Percentiles rank a stretch among this genome's conserved stretches.
Conservation (phyloP, 2,797 vertebrate species). For the Danionella dracula region DNA sequence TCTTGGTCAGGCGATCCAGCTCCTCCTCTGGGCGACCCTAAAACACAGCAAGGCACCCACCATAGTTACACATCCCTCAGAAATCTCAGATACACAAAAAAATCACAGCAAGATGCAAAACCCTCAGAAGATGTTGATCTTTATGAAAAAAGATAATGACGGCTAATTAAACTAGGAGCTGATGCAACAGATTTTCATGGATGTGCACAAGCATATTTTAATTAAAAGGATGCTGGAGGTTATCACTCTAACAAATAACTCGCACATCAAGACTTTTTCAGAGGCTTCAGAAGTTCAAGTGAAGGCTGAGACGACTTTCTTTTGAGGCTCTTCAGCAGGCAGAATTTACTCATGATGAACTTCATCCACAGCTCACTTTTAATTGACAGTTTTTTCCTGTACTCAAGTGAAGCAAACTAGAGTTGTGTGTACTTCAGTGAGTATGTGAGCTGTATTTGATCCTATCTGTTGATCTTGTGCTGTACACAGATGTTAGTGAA, state of each 20-base stretch:
- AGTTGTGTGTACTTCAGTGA: no score
- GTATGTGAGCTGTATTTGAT: background rate
- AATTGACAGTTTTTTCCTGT: background rate
- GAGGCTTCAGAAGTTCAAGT: background rate
- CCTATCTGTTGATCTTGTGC: background rate
- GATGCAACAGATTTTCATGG: slow-evolving; percentile 7
- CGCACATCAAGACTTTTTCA: slow-evolving; percentile 2
- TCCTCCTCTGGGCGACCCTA: slow-evolving; percentile 92
- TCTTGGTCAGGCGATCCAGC: slow-evolving; percentile 94
- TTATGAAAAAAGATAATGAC: background rate
- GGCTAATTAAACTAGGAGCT: slow-evolving; percentile 4
- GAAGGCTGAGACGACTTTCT: background rate
- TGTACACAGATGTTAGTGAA: no score
- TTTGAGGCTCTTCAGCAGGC: background rate
- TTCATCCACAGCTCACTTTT: background rate
- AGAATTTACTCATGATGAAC: background rate
- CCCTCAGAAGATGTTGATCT: background rate
- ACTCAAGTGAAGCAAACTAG: background rate
- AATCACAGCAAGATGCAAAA: background rate
- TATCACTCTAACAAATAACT: background rate
- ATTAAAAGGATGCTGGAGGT: slow-evolving; percentile 8
- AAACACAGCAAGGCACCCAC: slow-evolving; percentile 19
- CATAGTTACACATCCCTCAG: background rate
- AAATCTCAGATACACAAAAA: background rate
- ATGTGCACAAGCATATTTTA: background rate